A percentile compares a stretch with the other conserved stretches of the same genome.
phyloP scores from a whole-genome alignment of 2,888 invertebrate genomes.

The Neoitamus cyanurus region DNA sequence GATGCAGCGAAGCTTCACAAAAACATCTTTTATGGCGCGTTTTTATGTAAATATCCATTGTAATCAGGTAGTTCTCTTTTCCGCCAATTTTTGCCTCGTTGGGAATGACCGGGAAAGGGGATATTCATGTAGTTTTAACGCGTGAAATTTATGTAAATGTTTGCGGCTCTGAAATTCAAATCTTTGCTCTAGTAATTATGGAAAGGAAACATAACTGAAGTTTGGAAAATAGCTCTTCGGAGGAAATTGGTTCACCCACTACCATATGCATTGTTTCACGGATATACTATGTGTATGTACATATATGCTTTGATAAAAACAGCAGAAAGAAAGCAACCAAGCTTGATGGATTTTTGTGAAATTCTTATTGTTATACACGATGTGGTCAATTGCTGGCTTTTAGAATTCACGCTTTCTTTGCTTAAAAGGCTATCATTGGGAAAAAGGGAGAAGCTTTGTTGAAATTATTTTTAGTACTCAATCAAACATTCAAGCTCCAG shows the following conservation, averaged over 20 bases:
- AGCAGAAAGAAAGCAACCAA: neutral
- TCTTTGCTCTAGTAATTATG: conserved; percentile 15
- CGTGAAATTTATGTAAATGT: conserved; percentile 35
- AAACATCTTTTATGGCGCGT: conserved; percentile 20
- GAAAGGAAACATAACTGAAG: conserved; percentile 11
- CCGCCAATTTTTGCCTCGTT: neutral
- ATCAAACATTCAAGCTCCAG: no score
- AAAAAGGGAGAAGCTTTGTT: neutral
- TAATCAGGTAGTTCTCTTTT: neutral
- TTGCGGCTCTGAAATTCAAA: neutral
- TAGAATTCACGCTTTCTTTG: neutral
- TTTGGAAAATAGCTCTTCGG: neutral
- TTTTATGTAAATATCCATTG: conserved; percentile 19
- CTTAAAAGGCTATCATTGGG: neutral
- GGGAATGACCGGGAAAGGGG: neutral
- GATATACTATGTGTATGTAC: no score
- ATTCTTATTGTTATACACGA: neutral
- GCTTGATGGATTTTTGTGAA: neutral
- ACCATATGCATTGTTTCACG: neutral
- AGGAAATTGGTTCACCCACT: neutral
- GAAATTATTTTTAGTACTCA: no score
- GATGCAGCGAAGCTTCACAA: conserved; percentile 27
- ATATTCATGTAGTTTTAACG: conserved; percentile 10
- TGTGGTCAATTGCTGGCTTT: neutral
- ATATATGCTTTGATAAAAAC: neutral